These are phyloP conservation scores for Ecliptopera silaceata DNA, from an alignment of 2,888 invertebrate species.

Conservation along the genomic window DNA sequence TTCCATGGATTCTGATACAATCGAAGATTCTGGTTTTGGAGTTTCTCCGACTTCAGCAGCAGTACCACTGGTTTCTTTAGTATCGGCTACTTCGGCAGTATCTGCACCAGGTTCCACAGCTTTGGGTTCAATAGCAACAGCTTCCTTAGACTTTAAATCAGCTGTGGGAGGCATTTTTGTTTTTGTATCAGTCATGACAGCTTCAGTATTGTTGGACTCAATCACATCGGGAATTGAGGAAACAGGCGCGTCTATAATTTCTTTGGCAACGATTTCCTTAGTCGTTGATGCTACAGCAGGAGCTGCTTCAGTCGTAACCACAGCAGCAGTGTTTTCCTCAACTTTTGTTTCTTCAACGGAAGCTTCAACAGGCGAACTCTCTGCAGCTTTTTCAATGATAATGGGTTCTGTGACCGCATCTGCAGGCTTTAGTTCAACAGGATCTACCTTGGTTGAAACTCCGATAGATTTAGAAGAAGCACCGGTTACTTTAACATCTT, in stretches of 20 bases:
- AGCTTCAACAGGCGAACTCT: background rate
- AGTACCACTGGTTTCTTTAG: background rate
- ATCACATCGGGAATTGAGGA: conserved; percentile 28
- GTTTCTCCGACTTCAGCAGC: background rate
- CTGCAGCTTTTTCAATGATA: background rate
- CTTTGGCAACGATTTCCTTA: background rate
- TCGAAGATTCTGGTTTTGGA: conserved; percentile 18
- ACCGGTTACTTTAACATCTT: background rate
- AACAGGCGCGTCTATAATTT: conserved; percentile 9
- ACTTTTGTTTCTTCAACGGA: background rate
- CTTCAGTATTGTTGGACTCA: conserved; percentile 58
- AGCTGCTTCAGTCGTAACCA: conserved; percentile 1
- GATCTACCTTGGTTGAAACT: background rate
- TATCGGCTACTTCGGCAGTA: background rate
- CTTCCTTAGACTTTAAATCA: conserved; percentile 37
- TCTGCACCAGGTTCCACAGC: conserved; percentile 9
- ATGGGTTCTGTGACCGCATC: conserved; percentile 22
- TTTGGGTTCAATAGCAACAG: conserved; percentile 46
- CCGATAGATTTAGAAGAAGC: background rate
- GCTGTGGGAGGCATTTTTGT: conserved; percentile 16
- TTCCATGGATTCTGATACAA: background rate
- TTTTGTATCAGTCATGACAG: conserved; percentile 46
- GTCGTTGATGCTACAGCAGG: conserved; percentile 9
- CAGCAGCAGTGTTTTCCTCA: background rate
- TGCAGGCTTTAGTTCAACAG: background rate